Evolutionary conservation across 2,888 invertebrate genomes (phyloP).

Genomic region (Chaetogeoica ovagalla): DNA sequence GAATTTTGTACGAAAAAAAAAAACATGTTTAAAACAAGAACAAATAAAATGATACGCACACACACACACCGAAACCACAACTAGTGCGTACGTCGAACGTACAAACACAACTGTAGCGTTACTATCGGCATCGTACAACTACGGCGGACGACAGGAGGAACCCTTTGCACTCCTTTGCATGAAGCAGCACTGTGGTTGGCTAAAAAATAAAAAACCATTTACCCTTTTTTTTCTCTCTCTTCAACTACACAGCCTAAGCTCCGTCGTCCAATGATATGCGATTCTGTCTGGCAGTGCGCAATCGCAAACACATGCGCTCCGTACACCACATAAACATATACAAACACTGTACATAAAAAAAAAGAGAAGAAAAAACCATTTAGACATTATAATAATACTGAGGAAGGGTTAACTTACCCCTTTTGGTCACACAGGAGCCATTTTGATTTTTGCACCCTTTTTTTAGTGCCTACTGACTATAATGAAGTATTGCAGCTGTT

Average conservation of each 20-base stretch:
- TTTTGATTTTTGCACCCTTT: conserved; percentile 50
- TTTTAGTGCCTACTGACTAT: conserved; percentile 9
- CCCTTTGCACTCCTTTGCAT: conserved; percentile 42
- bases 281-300: conserved; percentile 44
- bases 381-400: not conserved
- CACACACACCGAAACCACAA: conserved; percentile 17
- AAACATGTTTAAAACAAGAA: not conserved
- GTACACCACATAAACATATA: not conserved
- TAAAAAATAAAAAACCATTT: conserved; percentile 45
- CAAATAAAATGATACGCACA: not conserved
- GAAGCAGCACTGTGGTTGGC: conserved; percentile 51
- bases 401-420: conserved; percentile 50
- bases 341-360: conserved; percentile 44
- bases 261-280: conserved; percentile 48
- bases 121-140: conserved; percentile 27
- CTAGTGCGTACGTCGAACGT: conserved; percentile 14
- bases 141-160: conserved; percentile 34
- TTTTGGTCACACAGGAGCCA: conserved; percentile 37
- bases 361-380: conserved; percentile 25
- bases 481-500: conserved; percentile 39
- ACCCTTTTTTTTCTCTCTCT: conserved; percentile 42
- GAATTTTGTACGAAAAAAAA: not conserved
- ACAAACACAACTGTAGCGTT: conserved; percentile 27
- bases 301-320: conserved; percentile 18
- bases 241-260: conserved; percentile 13